Conservation (phyloP, 2,888 invertebrate species). For the Himalopsyche anomala region DNA sequence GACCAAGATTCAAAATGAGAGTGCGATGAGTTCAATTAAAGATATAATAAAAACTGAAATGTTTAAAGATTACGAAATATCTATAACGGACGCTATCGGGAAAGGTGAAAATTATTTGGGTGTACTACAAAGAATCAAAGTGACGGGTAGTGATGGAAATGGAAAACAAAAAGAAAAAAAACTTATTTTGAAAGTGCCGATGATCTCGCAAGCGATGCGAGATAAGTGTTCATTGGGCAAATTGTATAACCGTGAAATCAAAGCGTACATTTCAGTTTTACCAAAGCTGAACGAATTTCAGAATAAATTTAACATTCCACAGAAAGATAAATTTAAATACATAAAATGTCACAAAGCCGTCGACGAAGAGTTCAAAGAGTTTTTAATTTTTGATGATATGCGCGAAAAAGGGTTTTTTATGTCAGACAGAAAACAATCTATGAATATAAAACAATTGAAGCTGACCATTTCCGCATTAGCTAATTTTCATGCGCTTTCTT, state of each 20-base stretch:
- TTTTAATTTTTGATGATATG: conserved; percentile 25
- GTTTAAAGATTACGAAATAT: background rate
- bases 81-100: background rate
- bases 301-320: background rate
- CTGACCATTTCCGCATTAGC: background rate
- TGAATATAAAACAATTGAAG: conserved; percentile 24
- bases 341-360: background rate
- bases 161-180: conserved; percentile 4
- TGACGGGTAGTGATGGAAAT: background rate
- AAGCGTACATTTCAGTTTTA: background rate
- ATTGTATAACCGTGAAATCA: conserved; percentile 18
- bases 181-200: conserved; percentile 35
- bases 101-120: conserved; percentile 38
- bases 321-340: background rate
- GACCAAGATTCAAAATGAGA: background rate
- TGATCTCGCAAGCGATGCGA: background rate
- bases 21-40: background rate
- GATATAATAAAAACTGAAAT: background rate
- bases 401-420: background rate
- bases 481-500: conserved; percentile 17
- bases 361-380: background rate
- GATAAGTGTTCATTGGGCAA: background rate
- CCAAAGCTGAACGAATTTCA: background rate
- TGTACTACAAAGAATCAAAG: background rate
- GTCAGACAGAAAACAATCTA: conserved; percentile 8